Conservation (phyloP, 2,797 vertebrate species). For the Toxotes lorentzi region DNA sequence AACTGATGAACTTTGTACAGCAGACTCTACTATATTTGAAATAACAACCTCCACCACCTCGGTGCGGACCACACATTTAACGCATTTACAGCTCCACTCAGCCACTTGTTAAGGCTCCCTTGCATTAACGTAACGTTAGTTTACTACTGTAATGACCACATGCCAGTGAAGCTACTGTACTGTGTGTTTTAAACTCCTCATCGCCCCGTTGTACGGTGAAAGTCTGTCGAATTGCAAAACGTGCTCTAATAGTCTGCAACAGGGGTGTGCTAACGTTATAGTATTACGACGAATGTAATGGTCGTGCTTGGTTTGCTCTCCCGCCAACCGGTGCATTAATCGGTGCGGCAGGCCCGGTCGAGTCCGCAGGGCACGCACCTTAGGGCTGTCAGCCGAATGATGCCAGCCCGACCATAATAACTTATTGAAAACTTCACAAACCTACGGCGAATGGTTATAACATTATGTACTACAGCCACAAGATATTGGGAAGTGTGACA, state of each 20-base stretch:
- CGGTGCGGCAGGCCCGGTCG: constrained; percentile 56
- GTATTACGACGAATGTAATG: neutral
- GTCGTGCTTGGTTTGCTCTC: constrained; percentile 76
- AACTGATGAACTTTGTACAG: neutral
- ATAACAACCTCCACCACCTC: neutral
- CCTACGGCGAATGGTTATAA: fast-evolving
- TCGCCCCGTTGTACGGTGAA: neutral
- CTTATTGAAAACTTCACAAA: neutral
- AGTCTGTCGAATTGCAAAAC: neutral
- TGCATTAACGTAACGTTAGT: neutral
- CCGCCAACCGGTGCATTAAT: constrained; percentile 80
- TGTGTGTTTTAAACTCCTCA: neutral
- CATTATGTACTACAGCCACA: fast-evolving
- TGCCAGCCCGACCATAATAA: neutral
- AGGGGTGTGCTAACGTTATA: neutral
- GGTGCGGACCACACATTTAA: neutral
- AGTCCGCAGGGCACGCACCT: constrained; percentile 21
- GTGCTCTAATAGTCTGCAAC: neutral
- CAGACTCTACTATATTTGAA: neutral
- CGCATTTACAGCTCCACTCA: neutral
- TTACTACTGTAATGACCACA: neutral
- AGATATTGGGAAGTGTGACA: fast-evolving
- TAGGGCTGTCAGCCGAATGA: constrained; percentile 22
- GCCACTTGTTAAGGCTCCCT: neutral
- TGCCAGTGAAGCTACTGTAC: neutral